Base-by-base conservation (phyloP, 2,113 vertebrate genomes). In the Salvelinus fontinalis region DNA sequence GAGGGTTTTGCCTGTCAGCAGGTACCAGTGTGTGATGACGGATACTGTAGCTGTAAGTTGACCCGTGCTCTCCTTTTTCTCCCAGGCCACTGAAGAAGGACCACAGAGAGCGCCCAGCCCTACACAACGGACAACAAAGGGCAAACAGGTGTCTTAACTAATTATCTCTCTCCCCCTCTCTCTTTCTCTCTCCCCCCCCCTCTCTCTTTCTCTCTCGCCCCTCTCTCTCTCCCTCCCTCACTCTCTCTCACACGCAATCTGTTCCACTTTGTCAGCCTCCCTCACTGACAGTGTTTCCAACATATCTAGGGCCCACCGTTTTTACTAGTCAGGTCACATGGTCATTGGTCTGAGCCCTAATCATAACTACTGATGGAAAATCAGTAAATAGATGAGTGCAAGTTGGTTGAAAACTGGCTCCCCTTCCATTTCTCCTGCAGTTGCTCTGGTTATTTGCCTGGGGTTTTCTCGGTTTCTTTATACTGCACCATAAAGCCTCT, bases 131-230 rank as follows among this genome's bases (percentile, higher is more conserved):
- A 70, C 67, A 65, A 20, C 77, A 70, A 48, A 76, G 71, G 72
- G 60, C 84, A 80, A 85, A 5, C 18, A 48, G 84, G 88, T 91
- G 74, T 86, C 84, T 73, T 71, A 26, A 13, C 24, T 39, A 34
- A 11, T 29, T 60, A 13, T 71, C 16, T 31, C 16, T 2, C 16
- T 31, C 12, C 0, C 16, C 34, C 11, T 20, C 27, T 67, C 66
- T 34, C 4, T 16, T 27, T 34, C 26, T 67, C 64, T 16, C 8
- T 16, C 27, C 2, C 12, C n/a, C 4, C 29, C 0, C 20, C 7
- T n/a, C 20, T 1, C 57, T 2, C 59, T 3, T 0, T 60, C 18
- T 9, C 20, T 60, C 59, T 1, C 2, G 0, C 7, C 0, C 2
- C 7, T 1, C n/a, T n/a, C 59, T 20, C 57, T 6, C 20, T 6